Evolutionary conservation across 35 echinoderm and acorn worm species (phyloP), one percentile per base, ranked within the genome.

Genomic region (Apostichopus parvimensis): DNA sequence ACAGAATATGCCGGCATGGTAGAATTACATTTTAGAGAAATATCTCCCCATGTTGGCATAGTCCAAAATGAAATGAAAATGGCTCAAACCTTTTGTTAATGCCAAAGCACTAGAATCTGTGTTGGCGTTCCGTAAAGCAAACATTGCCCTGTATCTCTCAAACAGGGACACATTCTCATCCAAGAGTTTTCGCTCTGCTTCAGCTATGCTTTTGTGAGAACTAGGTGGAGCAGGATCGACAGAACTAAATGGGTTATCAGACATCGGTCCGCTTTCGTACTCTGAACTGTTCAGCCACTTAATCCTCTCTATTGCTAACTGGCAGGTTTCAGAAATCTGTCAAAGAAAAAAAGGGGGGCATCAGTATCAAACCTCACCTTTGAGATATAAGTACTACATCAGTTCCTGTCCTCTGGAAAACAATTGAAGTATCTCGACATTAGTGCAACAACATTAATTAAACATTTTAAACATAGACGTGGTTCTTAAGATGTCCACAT

Each of bases 251-350:
- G 94, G 92, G 79, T 95, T 94, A 26, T 57, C 82, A 60, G 60
- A 92, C 64, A 9, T 77, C 72, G 54, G 34, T 62, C 80, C 91
- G 60, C 14, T 92, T 77, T 73, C 90, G 52, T 13, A 64, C 17
- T 95, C 87, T 70, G 93, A 12, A 91, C 93, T 98, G n/a, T 93
- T 80, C 54, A 96, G 81, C 97, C 97, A 99, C 75, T 96, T 56
- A 61, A 99, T 93, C 72, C 97, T 94, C 88, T 99, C 87, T 23
- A 99, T 84, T 14, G 97, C 97, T 68, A 99, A 79, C 68, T 99
- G 93, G 77, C 97, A 99, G 54, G 97, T 99, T 90, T 99, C 97
- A 77, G 97, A 79, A 90, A 99, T 94, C 97, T 99, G 82, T 73
- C 84, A 57, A 71, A 72, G 21, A 71, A 90, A 79, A 68, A 28